Evolutionary conservation across 1,140 invertebrate species (phyloP).

Genomic region (Dreissena rostriformis): DNA sequence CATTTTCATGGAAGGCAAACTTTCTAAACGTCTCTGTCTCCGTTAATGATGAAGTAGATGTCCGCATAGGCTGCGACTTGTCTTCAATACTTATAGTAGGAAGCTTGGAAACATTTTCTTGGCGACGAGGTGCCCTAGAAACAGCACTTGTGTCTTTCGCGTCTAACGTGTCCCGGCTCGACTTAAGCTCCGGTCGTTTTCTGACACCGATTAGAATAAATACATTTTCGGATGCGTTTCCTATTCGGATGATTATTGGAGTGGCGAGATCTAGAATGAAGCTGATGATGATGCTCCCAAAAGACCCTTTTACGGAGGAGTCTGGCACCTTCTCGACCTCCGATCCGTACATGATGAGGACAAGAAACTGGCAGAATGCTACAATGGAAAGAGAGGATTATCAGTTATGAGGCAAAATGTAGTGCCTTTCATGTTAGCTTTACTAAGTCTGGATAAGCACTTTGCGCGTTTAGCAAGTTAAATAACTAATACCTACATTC

Average conservation of each 20-base stretch:
- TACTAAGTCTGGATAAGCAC: no score
- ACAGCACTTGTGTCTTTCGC: not conserved
- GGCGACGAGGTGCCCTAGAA: not conserved
- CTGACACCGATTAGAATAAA: constrained; percentile 3
- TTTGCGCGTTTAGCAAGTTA: no score
- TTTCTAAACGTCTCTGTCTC: constrained; percentile 45
- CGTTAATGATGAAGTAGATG: constrained; percentile 29
- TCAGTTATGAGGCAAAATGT: no score
- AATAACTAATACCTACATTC: no score
- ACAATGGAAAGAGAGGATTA: constrained; percentile 5
- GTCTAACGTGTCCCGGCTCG: not conserved
- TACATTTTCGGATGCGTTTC: constrained; percentile 17
- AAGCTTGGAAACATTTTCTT: not conserved
- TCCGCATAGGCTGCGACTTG: not conserved
- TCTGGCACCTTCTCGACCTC: constrained; percentile 49
- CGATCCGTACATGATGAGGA: constrained; percentile 50
- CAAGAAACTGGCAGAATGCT: constrained; percentile 49
- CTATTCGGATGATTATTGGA: constrained; percentile 35
- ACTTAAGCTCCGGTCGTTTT: not conserved
- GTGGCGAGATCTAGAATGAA: constrained; percentile 32
- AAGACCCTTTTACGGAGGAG: constrained; percentile 23
- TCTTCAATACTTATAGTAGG: not conserved
- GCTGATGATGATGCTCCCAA: constrained; percentile 14
- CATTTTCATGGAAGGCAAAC: constrained; percentile 11
- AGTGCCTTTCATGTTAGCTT: no score